phyloP scores from a whole-genome alignment of 1,140 invertebrate species.

The Drosophila nigrodunni region DNA sequence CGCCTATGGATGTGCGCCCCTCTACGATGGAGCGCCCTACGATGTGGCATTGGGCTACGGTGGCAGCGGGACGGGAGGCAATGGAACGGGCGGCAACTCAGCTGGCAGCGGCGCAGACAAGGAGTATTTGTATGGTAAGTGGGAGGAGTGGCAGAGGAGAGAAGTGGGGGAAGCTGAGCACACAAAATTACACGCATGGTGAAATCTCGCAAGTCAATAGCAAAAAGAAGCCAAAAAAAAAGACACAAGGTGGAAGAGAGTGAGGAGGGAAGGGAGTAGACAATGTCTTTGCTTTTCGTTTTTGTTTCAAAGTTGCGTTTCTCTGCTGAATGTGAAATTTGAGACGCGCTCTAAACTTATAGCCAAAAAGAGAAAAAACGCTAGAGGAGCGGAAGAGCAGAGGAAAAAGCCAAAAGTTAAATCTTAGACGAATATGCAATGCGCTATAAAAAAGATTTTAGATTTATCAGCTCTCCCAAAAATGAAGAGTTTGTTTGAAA shows the following conservation, averaged over 20 bases:
- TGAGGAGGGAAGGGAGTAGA: constrained; percentile 2
- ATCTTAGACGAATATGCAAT: constrained; percentile 2
- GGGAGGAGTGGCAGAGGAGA: background rate
- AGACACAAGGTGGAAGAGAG: too few relatives aligned
- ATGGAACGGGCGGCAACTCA: constrained; percentile 15
- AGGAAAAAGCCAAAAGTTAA: background rate
- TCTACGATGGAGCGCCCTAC: constrained; percentile 75
- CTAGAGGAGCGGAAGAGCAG: constrained; percentile 34
- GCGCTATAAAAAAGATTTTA: background rate
- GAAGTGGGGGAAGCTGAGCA: constrained; percentile 11
- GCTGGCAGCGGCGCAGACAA: constrained; percentile 60
- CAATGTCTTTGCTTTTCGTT: constrained; percentile 33
- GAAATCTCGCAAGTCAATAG: constrained; percentile 81
- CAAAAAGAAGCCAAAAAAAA: constrained; percentile 46
- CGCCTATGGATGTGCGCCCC: constrained; percentile 68
- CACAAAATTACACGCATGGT: constrained; percentile 78
- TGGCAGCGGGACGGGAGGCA: constrained; percentile 21
- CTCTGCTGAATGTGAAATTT: constrained; percentile 67
- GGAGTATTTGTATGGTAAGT: constrained; percentile 83
- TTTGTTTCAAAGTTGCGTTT: constrained; percentile 51
- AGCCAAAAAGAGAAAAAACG: background rate
- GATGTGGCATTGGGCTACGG: constrained; percentile 70
- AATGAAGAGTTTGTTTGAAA: too few relatives aligned
- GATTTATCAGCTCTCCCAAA: too few relatives aligned
- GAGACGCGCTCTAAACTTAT: constrained; percentile 32